Base-by-base conservation (phyloP, 2,888 invertebrate species). In the Drosophila bunnanda region DNA sequence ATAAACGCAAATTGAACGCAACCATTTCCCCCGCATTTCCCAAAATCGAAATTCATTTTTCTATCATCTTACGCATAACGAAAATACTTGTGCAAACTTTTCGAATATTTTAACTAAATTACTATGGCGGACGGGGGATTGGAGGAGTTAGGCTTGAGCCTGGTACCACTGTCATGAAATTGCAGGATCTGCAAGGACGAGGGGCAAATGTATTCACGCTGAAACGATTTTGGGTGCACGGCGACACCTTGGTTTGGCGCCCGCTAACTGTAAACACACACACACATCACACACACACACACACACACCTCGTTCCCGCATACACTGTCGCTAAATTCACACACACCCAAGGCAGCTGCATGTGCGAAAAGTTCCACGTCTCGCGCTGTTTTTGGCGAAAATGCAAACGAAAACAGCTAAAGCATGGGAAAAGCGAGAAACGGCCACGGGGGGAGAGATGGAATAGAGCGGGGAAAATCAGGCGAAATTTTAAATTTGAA, bases 201-300 rank as follows among this genome's bases (percentile, higher is more conserved):
- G 62, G 82, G 62, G 79, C 69, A 86, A 84, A 88, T 78, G 89
- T 88, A 88, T 84, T 83, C 83, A 83, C 88, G 83, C 86, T 70
- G 83, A 83, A 83, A 83, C 88, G 83, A 84, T 88, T 88, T 84
- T 64, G 87, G 89, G 84, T 86, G 89, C 83, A 86, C 74, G 89
- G 89, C 83, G 83, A 88, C 83, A 84, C 83, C 83, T 88, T 83
- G 83, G 83, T 84, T 83, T 84, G 83, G 83, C 83, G 83, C 89
- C 83, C 87, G 83, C 89, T 86, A 80, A 86, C 83, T 86, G 83
- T 83, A 84, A 88, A 80, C 87, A 88, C 78, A 83, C 78, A 88
- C 86, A 88, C 30, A 44, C 41, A n/a, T 57, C 55, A 53, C 46
- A 82, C n/a, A 46, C 41, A 64, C 55, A 53, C 36, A 34, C 36